Percentiles rank a stretch among this genome's conserved stretches.
Conservation (phyloP, 1,140 invertebrate species). For the Zaprionus taronus region DNA sequence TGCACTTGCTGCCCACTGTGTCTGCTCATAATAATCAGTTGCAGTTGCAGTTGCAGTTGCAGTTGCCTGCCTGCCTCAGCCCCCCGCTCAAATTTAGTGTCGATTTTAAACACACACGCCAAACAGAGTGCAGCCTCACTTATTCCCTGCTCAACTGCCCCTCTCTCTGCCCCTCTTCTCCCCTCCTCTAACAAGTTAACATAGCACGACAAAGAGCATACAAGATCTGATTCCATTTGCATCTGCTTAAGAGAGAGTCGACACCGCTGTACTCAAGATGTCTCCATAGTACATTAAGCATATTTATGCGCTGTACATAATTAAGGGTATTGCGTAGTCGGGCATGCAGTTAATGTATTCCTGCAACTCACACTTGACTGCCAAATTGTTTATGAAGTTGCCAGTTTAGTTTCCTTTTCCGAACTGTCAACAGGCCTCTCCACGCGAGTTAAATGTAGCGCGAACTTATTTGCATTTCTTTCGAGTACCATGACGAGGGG, state of each 20-base stretch:
- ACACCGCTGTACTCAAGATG: background rate
- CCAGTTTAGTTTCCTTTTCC: constrained; percentile 19
- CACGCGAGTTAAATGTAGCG: constrained; percentile 67
- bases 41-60: constrained; percentile 47
- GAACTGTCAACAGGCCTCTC: constrained; percentile 66
- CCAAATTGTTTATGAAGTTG: constrained; percentile 47
- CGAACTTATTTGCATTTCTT: constrained; percentile 73
- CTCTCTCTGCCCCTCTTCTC: background rate
- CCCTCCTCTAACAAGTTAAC: constrained; percentile 38
- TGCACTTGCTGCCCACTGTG: constrained; percentile 24
- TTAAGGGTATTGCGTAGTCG: constrained; percentile 19
- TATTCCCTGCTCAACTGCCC: background rate
- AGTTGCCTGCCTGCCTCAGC: constrained; percentile 24
- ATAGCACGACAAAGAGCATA: constrained; percentile 48
- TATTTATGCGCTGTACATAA: constrained; percentile 3
- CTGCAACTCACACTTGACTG: constrained; percentile 57
- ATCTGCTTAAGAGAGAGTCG: constrained; percentile 22
- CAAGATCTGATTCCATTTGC: constrained; percentile 50
- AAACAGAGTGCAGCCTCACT: constrained; percentile 9
- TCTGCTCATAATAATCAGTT: constrained; percentile 73
- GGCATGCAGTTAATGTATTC: background rate
- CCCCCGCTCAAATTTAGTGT: constrained; percentile 65
- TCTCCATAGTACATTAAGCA: background rate
- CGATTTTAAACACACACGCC: constrained; percentile 69
- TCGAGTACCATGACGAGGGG: background rate